Conservation (phyloP, 2,888 invertebrate genomes). For the Sericinus montela region DNA sequence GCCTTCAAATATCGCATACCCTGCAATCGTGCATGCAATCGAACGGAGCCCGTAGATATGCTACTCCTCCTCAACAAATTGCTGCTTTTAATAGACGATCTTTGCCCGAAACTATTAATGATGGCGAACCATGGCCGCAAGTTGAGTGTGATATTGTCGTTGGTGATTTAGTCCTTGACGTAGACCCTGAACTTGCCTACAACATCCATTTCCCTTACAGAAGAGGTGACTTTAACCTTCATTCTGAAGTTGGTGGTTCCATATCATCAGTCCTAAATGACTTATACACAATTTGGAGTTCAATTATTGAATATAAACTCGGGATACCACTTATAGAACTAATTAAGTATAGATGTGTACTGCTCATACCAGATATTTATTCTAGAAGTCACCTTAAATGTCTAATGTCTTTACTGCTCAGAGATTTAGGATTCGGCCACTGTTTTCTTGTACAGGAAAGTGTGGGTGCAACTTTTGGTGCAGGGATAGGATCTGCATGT, state of each 20-base stretch:
- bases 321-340: slow-evolving; percentile 85
- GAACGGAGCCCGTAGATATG: slow-evolving; percentile 88
- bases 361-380: slow-evolving; percentile 94
- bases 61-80: slow-evolving; percentile 93
- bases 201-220: slow-evolving; percentile 94
- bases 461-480: slow-evolving; percentile 74
- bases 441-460: slow-evolving; percentile 90
- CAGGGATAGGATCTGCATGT: slow-evolving; percentile 86
- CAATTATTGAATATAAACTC: slow-evolving; percentile 86
- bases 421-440: slow-evolving; percentile 90
- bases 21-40: slow-evolving; percentile 92
- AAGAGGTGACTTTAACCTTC: slow-evolving; percentile 93
- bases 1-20: slow-evolving; percentile 90
- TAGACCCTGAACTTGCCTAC: slow-evolving; percentile 84
- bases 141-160: slow-evolving; percentile 83
- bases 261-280: slow-evolving; percentile 90
- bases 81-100: slow-evolving; percentile 92
- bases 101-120: slow-evolving; percentile 82
- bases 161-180: slow-evolving; percentile 87
- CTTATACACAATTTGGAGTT: slow-evolving; percentile 92
- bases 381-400: slow-evolving; percentile 91
- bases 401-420: slow-evolving; percentile 87
- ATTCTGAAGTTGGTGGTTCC: slow-evolving; percentile 91
- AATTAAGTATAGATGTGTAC: slow-evolving; percentile 89
- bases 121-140: slow-evolving; percentile 81